Evolutionary conservation across 2,113 vertebrate genomes (phyloP).

Genomic region (Gymnorhina tibicen): DNA sequence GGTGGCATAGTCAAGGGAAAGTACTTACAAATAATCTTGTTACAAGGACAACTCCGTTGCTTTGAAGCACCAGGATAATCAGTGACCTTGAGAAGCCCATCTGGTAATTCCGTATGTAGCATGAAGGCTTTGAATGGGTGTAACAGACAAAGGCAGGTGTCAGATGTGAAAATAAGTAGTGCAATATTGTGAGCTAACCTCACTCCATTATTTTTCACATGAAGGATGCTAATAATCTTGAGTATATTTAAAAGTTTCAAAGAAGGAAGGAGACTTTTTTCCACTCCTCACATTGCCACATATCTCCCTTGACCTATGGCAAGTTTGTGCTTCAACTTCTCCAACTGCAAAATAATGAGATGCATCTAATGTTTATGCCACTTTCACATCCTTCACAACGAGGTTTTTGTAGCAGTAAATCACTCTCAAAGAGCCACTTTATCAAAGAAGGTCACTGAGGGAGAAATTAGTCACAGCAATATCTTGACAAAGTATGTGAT

Average conservation of each 20-base stretch:
- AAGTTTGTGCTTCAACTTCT: background rate
- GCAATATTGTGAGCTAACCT: background rate
- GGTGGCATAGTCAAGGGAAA: background rate
- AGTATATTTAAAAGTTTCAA: background rate
- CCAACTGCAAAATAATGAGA: background rate
- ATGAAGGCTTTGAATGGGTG: background rate
- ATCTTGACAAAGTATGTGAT: background rate
- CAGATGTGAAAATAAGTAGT: background rate
- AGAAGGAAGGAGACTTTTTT: background rate
- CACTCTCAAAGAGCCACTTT: background rate
- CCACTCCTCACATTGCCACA: background rate
- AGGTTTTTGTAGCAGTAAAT: background rate
- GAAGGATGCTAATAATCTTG: background rate
- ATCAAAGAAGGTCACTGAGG: background rate
- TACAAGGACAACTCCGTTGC: background rate
- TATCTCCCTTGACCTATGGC: background rate
- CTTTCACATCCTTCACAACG: background rate
- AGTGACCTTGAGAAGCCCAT: background rate
- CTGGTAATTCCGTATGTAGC: background rate
- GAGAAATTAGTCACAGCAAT: conserved; percentile 5
- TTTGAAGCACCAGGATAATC: background rate
- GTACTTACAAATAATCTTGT: background rate
- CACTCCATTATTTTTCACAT: background rate
- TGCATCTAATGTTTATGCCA: background rate
- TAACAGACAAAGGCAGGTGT: background rate